Evolutionary conservation across 1,140 invertebrate genomes (phyloP).

Genomic region (Drosophila ficusphila): DNA sequence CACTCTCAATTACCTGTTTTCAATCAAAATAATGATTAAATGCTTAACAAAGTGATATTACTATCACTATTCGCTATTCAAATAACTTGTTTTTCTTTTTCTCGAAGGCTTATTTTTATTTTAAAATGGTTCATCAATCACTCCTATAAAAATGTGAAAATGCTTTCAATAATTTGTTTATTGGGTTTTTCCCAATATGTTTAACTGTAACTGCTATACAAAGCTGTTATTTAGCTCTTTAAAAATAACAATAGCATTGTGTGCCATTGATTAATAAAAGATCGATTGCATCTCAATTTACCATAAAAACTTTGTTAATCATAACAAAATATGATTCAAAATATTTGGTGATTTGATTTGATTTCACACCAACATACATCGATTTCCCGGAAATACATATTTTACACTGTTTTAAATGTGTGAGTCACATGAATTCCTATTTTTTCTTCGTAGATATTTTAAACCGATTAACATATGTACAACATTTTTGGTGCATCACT

Average conservation of each 20-base stretch:
- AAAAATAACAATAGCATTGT: neutral
- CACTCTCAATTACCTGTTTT: neutral
- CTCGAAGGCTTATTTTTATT: neutral
- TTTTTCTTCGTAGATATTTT: no score
- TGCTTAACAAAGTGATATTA: neutral
- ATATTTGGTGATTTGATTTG: no score
- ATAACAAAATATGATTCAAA: no score
- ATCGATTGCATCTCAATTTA: neutral
- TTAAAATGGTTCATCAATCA: neutral
- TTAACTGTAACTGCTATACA: neutral
- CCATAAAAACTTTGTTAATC: no score
- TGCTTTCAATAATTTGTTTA: neutral
- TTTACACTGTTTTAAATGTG: no score
- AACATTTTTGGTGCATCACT: no score
- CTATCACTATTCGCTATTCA: neutral
- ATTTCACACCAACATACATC: no score
- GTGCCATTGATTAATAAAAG: neutral
- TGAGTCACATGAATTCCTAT: neutral
- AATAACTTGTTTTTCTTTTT: neutral
- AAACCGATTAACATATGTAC: no score
- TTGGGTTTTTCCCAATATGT: neutral
- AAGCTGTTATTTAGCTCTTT: neutral
- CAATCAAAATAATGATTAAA: neutral
- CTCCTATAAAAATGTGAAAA: neutral
- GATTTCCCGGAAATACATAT: neutral